Conservation (phyloP, 2,888 invertebrate genomes). For the Pollenia amentaria region DNA sequence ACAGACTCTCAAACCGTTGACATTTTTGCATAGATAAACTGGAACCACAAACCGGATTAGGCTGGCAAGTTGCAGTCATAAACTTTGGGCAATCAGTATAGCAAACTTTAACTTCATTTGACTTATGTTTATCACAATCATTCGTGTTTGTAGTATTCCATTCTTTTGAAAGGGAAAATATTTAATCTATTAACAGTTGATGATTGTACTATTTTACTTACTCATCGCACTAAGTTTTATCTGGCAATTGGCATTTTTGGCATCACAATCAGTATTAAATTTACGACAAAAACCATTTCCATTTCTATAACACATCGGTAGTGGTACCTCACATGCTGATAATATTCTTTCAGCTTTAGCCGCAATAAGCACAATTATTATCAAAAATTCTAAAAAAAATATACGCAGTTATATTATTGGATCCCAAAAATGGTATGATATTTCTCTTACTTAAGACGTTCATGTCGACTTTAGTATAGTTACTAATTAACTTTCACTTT, state of each 20-base stretch:
- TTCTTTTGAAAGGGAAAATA: not conserved
- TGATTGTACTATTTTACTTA: not conserved
- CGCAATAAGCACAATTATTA: too few species aligned
- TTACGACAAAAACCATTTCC: not conserved
- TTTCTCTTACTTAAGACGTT: too few species aligned
- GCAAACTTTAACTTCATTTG: not conserved
- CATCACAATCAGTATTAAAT: not conserved
- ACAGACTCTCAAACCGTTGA: not conserved
- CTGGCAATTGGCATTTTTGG: not conserved
- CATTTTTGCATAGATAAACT: not conserved
- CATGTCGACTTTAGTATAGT: too few species aligned
- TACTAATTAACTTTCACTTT: too few species aligned
- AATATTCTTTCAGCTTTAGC: too few species aligned
- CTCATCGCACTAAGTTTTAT: not conserved
- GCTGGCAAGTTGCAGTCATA: not conserved
- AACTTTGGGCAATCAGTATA: not conserved
- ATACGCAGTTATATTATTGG: too few species aligned
- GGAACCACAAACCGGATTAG: not conserved
- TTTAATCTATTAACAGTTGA: too few species aligned
- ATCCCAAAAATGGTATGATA: too few species aligned
- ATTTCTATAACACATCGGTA: slow-evolving; percentile 2
- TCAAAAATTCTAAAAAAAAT: too few species aligned
- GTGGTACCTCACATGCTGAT: not conserved
- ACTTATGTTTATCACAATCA: not conserved
- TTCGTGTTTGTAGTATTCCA: not conserved